phyloP scores from a whole-genome alignment of 2,888 invertebrate genomes.

The Synergus japonicus region DNA sequence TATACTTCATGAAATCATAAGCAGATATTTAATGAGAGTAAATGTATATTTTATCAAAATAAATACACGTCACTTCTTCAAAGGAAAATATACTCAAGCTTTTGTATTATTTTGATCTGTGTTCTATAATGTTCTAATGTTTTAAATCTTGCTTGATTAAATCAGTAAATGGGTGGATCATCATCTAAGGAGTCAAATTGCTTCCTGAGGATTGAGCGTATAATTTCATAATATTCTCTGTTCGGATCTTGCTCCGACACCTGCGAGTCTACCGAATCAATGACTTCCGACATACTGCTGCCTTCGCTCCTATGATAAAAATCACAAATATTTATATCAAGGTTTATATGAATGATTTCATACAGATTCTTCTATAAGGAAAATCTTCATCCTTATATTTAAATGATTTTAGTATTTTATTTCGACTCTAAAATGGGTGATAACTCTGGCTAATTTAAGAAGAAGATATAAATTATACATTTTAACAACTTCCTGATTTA shows the following conservation, averaged over 20 bases:
- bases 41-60: neutral
- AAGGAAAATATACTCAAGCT: neutral
- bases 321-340: constrained; percentile 2
- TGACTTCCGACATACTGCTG: constrained; percentile 59
- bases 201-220: constrained; percentile 54
- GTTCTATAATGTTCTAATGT: neutral
- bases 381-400: no score
- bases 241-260: constrained; percentile 28
- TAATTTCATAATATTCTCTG: constrained; percentile 1
- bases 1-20: neutral
- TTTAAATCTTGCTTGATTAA: neutral
- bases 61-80: neutral
- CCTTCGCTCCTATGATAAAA: constrained; percentile 56
- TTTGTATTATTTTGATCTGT: neutral
- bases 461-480: neutral
- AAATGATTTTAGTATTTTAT: neutral
- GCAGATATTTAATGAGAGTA: neutral
- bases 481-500: neutral
- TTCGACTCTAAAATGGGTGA: neutral
- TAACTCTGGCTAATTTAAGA: neutral
- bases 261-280: constrained; percentile 47
- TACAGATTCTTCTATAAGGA: neutral
- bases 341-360: neutral
- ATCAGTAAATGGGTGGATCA: constrained; percentile 65
- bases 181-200: constrained; percentile 62